Evolutionary conservation across 1,140 invertebrate species (phyloP).

Genomic region (Atta texana): DNA sequence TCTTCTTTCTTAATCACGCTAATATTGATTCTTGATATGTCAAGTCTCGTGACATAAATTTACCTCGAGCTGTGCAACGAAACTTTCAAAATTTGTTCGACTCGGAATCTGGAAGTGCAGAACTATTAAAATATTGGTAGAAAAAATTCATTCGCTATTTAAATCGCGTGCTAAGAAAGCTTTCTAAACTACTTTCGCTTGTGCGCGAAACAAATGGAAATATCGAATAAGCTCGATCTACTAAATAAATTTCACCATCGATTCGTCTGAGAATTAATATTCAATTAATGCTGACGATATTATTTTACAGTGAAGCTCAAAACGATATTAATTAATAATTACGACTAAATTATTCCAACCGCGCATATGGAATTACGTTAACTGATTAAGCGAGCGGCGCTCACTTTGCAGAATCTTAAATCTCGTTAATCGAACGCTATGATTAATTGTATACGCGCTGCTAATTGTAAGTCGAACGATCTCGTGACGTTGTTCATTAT

Average conservation of each 20-base stretch:
- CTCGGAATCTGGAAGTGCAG: not conserved
- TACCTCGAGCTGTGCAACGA: not conserved
- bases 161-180: not conserved
- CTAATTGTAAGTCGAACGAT: not conserved
- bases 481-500: not conserved
- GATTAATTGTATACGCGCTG: not conserved
- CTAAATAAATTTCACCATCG: not conserved
- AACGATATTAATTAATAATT: not conserved
- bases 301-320: not conserved
- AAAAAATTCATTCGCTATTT: not conserved
- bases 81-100: not conserved
- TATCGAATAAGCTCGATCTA: not conserved
- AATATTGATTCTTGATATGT: not conserved
- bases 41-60: not conserved
- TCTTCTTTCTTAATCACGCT: not conserved
- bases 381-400: not conserved
- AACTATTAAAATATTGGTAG: too few relatives aligned
- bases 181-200: not conserved
- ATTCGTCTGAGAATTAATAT: slow-evolving; percentile 31
- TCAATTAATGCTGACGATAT: not conserved
- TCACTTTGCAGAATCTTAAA: not conserved
- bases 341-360: not conserved
- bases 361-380: not conserved
- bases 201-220: not conserved
- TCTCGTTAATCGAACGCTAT: not conserved